A percentile compares a stretch with the other conserved stretches of the same genome.
phyloP scores from a whole-genome alignment of 2,888 invertebrate genomes.

The Leistus spinibarbis region DNA sequence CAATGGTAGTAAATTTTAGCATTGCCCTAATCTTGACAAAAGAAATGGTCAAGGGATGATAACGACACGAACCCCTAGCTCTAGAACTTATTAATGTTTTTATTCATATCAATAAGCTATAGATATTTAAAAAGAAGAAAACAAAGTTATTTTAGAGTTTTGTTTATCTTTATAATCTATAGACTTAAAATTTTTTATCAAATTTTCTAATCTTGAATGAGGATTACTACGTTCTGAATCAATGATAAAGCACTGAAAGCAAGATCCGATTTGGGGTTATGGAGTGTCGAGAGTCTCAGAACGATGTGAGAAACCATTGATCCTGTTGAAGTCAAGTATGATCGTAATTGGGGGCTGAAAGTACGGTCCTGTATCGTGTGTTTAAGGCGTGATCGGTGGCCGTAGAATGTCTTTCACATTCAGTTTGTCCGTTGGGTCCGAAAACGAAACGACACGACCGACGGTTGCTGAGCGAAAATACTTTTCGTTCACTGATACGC shows the following conservation, averaged over 20 bases:
- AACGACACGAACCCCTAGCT: no score
- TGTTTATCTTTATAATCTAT: no score
- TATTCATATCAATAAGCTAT: no score
- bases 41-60: no score
- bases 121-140: no score
- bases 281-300: neutral
- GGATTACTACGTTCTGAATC: no score
- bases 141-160: no score
- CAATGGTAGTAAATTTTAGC: no score
- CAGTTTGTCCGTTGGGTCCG: conserved; percentile 21
- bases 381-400: neutral
- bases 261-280: neutral
- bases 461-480: conserved; percentile 28
- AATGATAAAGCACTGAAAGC: neutral
- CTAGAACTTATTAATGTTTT: no score
- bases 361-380: neutral
- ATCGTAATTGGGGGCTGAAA: neutral
- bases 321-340: neutral
- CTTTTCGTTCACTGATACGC: conserved; percentile 38
- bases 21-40: no score
- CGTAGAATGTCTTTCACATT: conserved; percentile 12
- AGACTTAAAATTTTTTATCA: no score
- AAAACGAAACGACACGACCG: neutral
- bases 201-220: no score
- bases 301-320: neutral